Evolutionary conservation across 2,113 vertebrate genomes (phyloP), one percentile per base, ranked within the genome.

Genomic region (Leuciscus idus): DNA sequence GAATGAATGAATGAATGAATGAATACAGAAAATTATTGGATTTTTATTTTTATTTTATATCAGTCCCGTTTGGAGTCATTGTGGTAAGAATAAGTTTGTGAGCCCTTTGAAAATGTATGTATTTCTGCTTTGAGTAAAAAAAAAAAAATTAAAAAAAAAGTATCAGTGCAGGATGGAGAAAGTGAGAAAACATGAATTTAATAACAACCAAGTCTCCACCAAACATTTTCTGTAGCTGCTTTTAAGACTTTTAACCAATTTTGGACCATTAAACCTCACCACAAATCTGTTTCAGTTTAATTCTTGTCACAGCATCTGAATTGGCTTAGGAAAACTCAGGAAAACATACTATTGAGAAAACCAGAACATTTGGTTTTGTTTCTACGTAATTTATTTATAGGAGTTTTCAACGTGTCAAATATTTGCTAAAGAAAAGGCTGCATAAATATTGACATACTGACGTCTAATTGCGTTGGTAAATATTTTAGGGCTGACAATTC

Each of bases 391-490:
- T 83, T 36, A 72, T 82, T 61, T 33, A 43, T 43, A 78, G 50
- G 64, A 66, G 57, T 33, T 48, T 55, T 15, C n/a, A 66, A 17
- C 66, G 6, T 21, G 12, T n/a, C 72, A 87, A 89, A 87, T 89
- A 87, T 89, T 89, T 75, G 84, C 66, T 28, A 36, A 68, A 85
- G 68, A 87, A 73, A 76, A 15, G 70, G 83, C 30, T 57, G 81
- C 7, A 61, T 80, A 75, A 85, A 87, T 79, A 76, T 80, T 86
- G 66, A 83, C 33, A 74, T 7, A 15, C 30, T 76, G 68, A 84
- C 76, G 55, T 75, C 73, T 80, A 83, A 74, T 75, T n/a, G 39
- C 55, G 43, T 73, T 57, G 17, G 70, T 5, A 23, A 75, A 43
- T 68, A 68, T 26, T 39, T 52, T 23, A 55, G 28, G 17, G 57